These are phyloP conservation scores for Scylla paramamosain DNA, from an alignment of 1,140 invertebrate species.

Conservation along the genomic window DNA sequence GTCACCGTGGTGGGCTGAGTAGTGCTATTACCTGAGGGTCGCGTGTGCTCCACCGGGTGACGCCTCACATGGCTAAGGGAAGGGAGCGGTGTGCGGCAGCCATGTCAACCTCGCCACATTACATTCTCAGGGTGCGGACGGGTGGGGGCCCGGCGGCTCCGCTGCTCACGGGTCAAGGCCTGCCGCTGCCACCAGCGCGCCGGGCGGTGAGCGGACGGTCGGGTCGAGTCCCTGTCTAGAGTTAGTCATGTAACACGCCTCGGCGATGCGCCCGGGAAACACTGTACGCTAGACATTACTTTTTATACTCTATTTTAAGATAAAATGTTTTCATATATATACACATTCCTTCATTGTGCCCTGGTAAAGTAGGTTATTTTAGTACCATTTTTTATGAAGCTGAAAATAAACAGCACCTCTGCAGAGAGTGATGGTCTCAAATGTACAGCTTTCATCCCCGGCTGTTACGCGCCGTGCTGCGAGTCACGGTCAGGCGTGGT, in stretches of 20 bases:
- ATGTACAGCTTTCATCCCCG: too few relatives aligned
- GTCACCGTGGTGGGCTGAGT: neutral
- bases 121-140: constrained; percentile 73
- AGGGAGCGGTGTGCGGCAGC: neutral
- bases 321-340: constrained; percentile 63
- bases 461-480: too few relatives aligned
- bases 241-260: constrained; percentile 65
- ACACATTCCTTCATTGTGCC: too few relatives aligned
- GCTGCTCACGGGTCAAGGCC: constrained; percentile 55
- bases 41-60: neutral
- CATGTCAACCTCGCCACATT: constrained; percentile 30
- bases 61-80: neutral
- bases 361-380: too few relatives aligned
- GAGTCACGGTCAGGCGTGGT: too few relatives aligned
- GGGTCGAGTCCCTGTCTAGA: constrained; percentile 45
- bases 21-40: too few relatives aligned
- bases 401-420: too few relatives aligned
- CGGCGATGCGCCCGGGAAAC: constrained; percentile 39
- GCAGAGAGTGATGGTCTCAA: too few relatives aligned
- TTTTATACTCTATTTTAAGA: constrained; percentile 75
- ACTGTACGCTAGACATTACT: constrained; percentile 67
- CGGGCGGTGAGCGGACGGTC: constrained; percentile 16
- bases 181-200: neutral
- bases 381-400: too few relatives aligned
- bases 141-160: constrained; percentile 65